Conservation (phyloP, 1,140 invertebrate species). For the Bombus consobrinus region DNA sequence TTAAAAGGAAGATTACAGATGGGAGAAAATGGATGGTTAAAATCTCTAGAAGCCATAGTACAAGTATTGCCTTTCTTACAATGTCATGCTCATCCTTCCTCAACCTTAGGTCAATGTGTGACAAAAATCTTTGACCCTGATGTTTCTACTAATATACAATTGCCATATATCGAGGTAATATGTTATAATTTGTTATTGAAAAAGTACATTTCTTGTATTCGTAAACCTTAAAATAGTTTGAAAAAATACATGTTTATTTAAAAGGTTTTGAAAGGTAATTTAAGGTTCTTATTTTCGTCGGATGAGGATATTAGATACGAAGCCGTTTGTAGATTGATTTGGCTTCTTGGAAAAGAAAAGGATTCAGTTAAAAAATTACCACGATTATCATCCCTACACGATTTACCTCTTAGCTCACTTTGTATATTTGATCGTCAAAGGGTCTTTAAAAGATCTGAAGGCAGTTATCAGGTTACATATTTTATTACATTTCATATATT, state of each 20-base stretch:
- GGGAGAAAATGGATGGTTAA: constrained; percentile 84
- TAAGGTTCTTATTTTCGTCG: constrained; percentile 80
- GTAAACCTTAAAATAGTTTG: background rate
- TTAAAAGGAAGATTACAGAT: constrained; percentile 85
- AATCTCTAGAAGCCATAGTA: constrained; percentile 83
- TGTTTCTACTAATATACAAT: constrained; percentile 82
- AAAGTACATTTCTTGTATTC: background rate
- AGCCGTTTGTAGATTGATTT: constrained; percentile 82
- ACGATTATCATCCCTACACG: constrained; percentile 80
- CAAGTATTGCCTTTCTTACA: constrained; percentile 84
- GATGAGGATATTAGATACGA: constrained; percentile 81
- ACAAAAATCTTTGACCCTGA: constrained; percentile 86
- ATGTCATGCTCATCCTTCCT: constrained; percentile 77
- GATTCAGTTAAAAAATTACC: constrained; percentile 79
- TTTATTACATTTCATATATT: constrained; percentile 29
- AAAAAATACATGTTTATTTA: constrained; percentile 26
- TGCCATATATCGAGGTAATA: constrained; percentile 82
- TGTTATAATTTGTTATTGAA: constrained; percentile 26
- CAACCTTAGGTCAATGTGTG: constrained; percentile 83
- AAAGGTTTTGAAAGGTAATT: constrained; percentile 82
- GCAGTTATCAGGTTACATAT: constrained; percentile 74
- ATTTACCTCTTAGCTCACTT: constrained; percentile 77
- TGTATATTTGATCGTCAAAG: constrained; percentile 76
- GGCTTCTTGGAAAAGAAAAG: constrained; percentile 80
- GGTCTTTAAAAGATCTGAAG: constrained; percentile 66